A percentile compares a stretch with the other conserved stretches of the same genome.
These are phyloP conservation scores for Montifringilla adamsi DNA, from an alignment of 2,113 vertebrate genomes.

Conservation along the genomic window DNA sequence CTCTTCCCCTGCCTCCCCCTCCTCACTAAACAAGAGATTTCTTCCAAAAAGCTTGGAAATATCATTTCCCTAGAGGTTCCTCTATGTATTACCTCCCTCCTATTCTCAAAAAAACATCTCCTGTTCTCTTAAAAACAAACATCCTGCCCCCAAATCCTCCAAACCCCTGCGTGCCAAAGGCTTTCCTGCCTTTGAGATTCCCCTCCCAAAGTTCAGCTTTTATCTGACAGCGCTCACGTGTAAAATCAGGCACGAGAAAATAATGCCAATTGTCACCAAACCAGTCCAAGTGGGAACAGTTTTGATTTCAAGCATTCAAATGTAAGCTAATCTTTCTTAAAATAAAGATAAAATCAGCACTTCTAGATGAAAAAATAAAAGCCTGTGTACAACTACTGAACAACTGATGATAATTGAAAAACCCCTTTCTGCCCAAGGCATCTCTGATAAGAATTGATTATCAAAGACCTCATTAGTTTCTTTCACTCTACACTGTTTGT, in stretches of 20 bases:
- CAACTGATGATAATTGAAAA: conserved; percentile 64
- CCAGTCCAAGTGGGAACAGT: background rate
- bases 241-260: background rate
- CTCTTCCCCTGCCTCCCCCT: background rate
- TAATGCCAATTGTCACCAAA: background rate
- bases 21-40: background rate
- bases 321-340: conserved; percentile 1
- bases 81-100: background rate
- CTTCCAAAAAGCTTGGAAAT: background rate
- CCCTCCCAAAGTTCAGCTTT: background rate
- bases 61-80: background rate
- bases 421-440: conserved; percentile 13
- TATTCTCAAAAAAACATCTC: background rate
- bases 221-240: background rate
- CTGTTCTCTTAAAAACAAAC: background rate
- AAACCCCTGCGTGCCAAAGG: background rate
- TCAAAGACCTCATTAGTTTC: conserved; percentile 57
- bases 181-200: background rate
- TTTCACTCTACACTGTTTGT: conserved; percentile 36
- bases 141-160: background rate
- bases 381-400: background rate
- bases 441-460: conserved; percentile 63
- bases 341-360: conserved; percentile 62
- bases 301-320: conserved; percentile 5
- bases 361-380: background rate